Conservation (phyloP, 2,888 invertebrate genomes). For the Leucania comma region DNA sequence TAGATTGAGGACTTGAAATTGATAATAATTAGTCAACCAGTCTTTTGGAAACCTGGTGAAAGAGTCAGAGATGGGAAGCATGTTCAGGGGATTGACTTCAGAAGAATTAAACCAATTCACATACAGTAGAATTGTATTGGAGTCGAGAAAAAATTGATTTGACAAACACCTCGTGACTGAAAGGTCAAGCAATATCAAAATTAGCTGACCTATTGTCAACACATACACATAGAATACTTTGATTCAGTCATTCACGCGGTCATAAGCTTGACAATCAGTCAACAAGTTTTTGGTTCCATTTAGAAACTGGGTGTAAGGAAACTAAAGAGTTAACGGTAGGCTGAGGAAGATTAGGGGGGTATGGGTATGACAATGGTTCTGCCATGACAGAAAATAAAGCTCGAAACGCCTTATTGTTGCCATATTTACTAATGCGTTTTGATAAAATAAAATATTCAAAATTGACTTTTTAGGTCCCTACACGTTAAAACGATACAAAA, state of each 20-base stretch:
- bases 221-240: neutral
- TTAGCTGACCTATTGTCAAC: too few species aligned
- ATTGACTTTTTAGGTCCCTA: slow-evolving; percentile 5
- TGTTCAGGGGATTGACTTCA: too few species aligned
- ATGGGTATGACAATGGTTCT: neutral
- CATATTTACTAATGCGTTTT: slow-evolving; percentile 22
- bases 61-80: too few species aligned
- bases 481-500: slow-evolving; percentile 57
- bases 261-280: neutral
- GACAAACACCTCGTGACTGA: neutral
- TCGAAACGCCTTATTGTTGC: slow-evolving; percentile 45
- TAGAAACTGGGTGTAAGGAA: neutral
- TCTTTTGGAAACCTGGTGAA: too few species aligned
- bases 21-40: too few species aligned
- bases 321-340: neutral
- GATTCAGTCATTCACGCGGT: neutral
- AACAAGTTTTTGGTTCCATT: neutral
- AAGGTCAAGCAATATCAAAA: neutral
- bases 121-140: too few species aligned
- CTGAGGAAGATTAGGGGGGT: too few species aligned
- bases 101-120: too few species aligned
- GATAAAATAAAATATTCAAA: neutral
- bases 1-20: too few species aligned
- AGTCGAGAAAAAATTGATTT: too few species aligned
- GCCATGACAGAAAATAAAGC: slow-evolving; percentile 13